A percentile compares a stretch with the other conserved stretches of the same genome.
Evolutionary conservation across 2,113 vertebrate species (phyloP).

Genomic region (Phrynosoma blainvillii): DNA sequence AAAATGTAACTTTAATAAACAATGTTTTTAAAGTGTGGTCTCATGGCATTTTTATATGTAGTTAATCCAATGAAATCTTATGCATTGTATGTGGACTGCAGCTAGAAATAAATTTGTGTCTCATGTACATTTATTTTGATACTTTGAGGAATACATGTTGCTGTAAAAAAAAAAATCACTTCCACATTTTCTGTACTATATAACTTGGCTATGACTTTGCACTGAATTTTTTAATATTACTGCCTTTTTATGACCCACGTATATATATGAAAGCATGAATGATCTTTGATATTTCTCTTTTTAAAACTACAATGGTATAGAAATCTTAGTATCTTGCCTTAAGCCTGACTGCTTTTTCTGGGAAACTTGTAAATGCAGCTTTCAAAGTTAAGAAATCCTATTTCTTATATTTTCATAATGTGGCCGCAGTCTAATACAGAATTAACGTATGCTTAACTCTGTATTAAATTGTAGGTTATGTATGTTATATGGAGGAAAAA

Average conservation of each 20-base stretch:
- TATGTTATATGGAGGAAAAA: conserved; percentile 33
- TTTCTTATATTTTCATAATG: conserved; percentile 54
- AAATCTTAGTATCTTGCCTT: conserved; percentile 64
- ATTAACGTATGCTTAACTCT: not conserved
- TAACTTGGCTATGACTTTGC: conserved; percentile 61
- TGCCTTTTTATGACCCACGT: conserved; percentile 56
- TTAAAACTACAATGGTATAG: conserved; percentile 48
- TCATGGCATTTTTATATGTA: conserved; percentile 63
- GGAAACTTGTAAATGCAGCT: conserved; percentile 48
- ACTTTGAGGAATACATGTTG: conserved; percentile 52
- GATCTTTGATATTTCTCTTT: conserved; percentile 53
- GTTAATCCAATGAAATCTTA: conserved; percentile 53
- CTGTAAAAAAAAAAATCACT: conserved; percentile 39
- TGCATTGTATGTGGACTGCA: conserved; percentile 26
- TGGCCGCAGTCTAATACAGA: not conserved
- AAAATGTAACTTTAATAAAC: conserved; percentile 49
- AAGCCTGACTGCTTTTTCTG: conserved; percentile 49
- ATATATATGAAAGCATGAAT: conserved; percentile 42
- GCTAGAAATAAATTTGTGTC: conserved; percentile 43
- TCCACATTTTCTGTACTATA: conserved; percentile 54
- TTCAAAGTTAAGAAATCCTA: conserved; percentile 40
- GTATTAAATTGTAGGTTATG: conserved; percentile 4
- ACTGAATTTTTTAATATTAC: conserved; percentile 66
- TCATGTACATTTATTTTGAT: conserved; percentile 26
- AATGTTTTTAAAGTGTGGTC: conserved; percentile 47